Conservation (phyloP, 2,888 invertebrate species). For the Drosophila merina region DNA sequence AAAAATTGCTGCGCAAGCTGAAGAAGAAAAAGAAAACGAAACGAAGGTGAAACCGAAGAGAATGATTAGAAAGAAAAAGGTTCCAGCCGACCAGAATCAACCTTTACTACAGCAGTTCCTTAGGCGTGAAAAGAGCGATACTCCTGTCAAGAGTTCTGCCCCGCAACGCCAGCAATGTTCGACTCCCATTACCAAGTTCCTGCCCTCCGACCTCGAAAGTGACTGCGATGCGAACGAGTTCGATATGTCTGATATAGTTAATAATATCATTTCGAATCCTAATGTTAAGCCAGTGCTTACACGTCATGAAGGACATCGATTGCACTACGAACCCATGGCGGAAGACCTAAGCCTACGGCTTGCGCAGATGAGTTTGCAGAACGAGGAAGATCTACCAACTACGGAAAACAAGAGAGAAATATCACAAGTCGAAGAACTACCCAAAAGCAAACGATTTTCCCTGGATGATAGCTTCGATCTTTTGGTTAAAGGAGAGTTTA, state of each 20-base stretch:
- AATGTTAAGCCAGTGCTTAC: conserved; percentile 50
- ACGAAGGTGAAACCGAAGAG: conserved; percentile 46
- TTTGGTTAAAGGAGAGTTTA: conserved; percentile 58
- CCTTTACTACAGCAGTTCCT: conserved; percentile 83
- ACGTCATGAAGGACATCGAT: conserved; percentile 68
- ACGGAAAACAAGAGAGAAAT: conserved; percentile 31
- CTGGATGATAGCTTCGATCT: conserved; percentile 81
- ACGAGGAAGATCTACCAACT: neutral
- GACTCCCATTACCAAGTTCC: conserved; percentile 75
- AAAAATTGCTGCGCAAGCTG: conserved; percentile 34
- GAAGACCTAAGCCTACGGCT: conserved; percentile 58
- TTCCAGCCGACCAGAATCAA: conserved; percentile 58
- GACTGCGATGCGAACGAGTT: conserved; percentile 82
- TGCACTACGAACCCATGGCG: conserved; percentile 72
- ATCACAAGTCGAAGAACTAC: conserved; percentile 38
- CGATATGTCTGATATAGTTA: conserved; percentile 85
- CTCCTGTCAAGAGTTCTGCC: conserved; percentile 42
- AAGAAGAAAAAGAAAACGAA: conserved; percentile 64
- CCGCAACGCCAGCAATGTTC: conserved; percentile 64
- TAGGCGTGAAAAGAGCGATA: conserved; percentile 40
- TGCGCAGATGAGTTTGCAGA: conserved; percentile 45
- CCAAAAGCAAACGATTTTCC: conserved; percentile 58
- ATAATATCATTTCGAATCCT: conserved; percentile 83
- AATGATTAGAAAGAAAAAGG: conserved; percentile 43
- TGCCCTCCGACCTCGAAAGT: conserved; percentile 80